A percentile compares a stretch with the other conserved stretches of the same genome.
Conservation (phyloP, 2,113 vertebrate genomes). For the Struthidea cinerea region DNA sequence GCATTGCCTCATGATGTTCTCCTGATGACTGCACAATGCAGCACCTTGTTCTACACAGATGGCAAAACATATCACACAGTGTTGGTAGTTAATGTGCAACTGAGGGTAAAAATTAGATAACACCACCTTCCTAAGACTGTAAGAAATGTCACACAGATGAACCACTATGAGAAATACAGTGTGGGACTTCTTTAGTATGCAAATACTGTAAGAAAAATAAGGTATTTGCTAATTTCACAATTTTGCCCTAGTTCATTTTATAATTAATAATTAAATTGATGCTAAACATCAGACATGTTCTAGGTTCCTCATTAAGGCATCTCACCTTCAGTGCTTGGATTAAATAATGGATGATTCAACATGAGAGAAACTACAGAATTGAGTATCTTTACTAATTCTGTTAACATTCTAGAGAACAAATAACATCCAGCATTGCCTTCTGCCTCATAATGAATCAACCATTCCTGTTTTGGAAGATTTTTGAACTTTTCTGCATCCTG, state of each 20-base stretch:
- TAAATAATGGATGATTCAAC: neutral
- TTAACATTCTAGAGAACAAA: neutral
- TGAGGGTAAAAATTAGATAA: neutral
- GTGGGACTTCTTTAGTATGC: neutral
- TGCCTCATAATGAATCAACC: neutral
- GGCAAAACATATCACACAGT: neutral
- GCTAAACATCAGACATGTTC: neutral
- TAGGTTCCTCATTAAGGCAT: neutral
- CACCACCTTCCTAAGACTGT: neutral
- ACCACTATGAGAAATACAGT: neutral
- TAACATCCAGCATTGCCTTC: neutral
- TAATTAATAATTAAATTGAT: neutral
- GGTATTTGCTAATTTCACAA: neutral
- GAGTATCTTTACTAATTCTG: neutral
- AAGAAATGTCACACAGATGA: neutral
- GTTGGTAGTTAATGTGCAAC: neutral
- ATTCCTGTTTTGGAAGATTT: neutral
- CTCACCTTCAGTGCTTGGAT: neutral
- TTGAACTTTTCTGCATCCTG: neutral
- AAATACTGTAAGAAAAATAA: neutral
- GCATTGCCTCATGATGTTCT: neutral
- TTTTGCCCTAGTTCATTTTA: neutral
- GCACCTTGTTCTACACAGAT: neutral
- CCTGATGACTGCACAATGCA: rapidly evolving
- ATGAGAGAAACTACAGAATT: neutral